A percentile compares a stretch with the other conserved stretches of the same genome.
phyloP scores from a whole-genome alignment of 2,113 vertebrate species.

The Salvelinus sp. region DNA sequence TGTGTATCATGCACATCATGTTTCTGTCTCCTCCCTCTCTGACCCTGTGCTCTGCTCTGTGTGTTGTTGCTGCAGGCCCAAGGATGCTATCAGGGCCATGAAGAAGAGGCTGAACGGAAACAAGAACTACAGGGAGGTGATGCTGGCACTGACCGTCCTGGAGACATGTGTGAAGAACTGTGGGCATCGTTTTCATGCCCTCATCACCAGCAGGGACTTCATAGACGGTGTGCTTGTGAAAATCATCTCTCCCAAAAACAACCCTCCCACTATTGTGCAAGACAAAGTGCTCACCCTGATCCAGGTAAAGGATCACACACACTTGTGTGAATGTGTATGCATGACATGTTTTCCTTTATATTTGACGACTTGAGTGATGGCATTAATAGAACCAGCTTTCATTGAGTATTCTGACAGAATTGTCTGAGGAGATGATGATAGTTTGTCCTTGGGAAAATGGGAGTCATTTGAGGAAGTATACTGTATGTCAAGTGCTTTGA shows the following conservation, averaged over 20 bases:
- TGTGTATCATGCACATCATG: too few relatives aligned
- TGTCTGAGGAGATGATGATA: not conserved
- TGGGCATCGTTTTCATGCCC: constrained; percentile 93
- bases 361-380: not conserved
- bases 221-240: constrained; percentile 94
- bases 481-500: too few relatives aligned
- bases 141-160: constrained; percentile 93
- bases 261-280: constrained; percentile 94
- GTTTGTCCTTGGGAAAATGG: not conserved
- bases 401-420: not conserved
- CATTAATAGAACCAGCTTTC: not conserved
- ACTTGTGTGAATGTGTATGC: not conserved
- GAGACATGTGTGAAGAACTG: constrained; percentile 99
- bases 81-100: constrained; percentile 93
- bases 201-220: constrained; percentile 94
- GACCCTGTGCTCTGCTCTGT: not conserved
- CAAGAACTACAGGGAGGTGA: constrained; percentile 96
- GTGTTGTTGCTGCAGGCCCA: constrained; percentile 80
- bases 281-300: constrained; percentile 97
- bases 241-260: constrained; percentile 97
- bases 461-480: not conserved
- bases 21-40: not conserved
- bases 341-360: too few relatives aligned
- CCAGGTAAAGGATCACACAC: constrained; percentile 77
- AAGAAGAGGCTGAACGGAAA: constrained; percentile 97